These are phyloP conservation scores for Eilema caniola DNA, from an alignment of 2,888 invertebrate species.

Conservation along the genomic window DNA sequence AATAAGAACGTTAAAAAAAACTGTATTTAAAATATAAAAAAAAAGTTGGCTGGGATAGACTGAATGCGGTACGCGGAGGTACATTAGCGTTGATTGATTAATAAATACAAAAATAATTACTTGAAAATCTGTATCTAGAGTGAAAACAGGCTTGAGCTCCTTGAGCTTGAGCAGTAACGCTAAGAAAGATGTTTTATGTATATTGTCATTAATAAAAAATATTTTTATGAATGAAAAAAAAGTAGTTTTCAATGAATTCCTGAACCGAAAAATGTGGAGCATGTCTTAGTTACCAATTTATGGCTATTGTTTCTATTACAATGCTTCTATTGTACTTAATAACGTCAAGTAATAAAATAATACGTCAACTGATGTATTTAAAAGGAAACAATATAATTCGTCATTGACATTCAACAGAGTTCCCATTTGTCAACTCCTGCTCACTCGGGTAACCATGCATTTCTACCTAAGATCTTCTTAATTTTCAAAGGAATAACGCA, in stretches of 20 bases:
- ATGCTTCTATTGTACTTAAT: constrained; percentile 38
- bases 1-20: background rate
- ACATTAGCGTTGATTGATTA: no score
- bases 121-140: background rate
- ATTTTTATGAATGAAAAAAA: no score
- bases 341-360: constrained; percentile 40
- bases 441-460: constrained; percentile 33
- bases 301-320: constrained; percentile 42
- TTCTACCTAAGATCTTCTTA: background rate
- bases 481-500: background rate
- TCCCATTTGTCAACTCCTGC: constrained; percentile 44
- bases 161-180: no score
- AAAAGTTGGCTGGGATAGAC: no score
- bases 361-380: constrained; percentile 42
- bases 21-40: background rate
- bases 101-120: no score
- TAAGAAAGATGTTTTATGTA: no score
- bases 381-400: constrained; percentile 42
- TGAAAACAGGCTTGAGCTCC: no score
- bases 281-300: constrained; percentile 18
- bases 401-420: constrained; percentile 48
- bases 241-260: background rate
- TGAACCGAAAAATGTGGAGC: constrained; percentile 23
- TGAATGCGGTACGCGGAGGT: no score
- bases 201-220: no score